Evolutionary conservation across 2,113 vertebrate species (phyloP), one percentile per base, ranked within the genome.

Genomic region (Rhinichthys klamathensis): DNA sequence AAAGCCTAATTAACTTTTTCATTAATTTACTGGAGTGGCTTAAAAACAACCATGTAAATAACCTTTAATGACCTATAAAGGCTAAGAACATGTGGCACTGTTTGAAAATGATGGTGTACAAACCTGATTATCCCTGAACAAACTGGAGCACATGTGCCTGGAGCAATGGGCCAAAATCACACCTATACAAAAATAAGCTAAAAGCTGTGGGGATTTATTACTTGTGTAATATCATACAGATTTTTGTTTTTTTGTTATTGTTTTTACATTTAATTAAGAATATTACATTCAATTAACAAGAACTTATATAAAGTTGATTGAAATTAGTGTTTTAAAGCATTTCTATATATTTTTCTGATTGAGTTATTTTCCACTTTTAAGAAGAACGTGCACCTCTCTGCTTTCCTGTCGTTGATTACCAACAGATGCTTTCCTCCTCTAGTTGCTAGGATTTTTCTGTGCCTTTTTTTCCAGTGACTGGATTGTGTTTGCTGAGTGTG

Each of bases 401-500:
- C 21, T 76, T 5, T 76, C 25, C 46, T 51, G 27, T 65, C 15
- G 0, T 32, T 69, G 44, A 69, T 30, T 51, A 27, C 16, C 67
- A 58, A 83, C 32, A 69, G 67, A 83, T 83, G 49, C 46, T 51
- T 72, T 70, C 16, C 49, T 35, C 67, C 4, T 58, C 44, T 56
- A 32, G 80, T 82, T 83, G 81, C 81, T 56, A 72, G 67, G 65
- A 16, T 72, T 54, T 82, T 41, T 72, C 67, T 83, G 46, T 72
- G 7, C 51, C 32, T 56, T 83, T 54, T 82, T 58, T 83, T 73
- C 81, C 67, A 83, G 30, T 83, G 81, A 35, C 63, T 73, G 81
- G 30, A 83, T 83, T 58, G 7, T 83, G 81, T 83, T 83, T 83
- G 81, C 81, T 41, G 32, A 83, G 81, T 58, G 65, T 73, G 81